Evolutionary conservation across 2,113 vertebrate genomes (phyloP).

Genomic region (Jaculus jaculus): DNA sequence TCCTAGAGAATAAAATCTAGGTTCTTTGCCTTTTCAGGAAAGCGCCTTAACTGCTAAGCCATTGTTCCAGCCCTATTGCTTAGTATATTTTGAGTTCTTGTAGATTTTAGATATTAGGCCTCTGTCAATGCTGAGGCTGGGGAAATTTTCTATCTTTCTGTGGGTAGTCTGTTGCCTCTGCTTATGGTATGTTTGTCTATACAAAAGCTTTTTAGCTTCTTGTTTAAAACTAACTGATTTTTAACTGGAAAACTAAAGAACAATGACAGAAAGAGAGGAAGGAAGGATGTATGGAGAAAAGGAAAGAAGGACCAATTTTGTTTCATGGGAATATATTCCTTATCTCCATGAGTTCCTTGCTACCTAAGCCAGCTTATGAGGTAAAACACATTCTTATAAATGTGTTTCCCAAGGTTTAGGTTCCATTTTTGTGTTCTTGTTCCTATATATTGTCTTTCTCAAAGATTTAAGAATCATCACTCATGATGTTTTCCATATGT

Average conservation of each 20-base stretch:
- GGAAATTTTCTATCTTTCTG: too few species aligned
- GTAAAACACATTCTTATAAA: not conserved
- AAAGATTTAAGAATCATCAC: constrained; percentile 7
- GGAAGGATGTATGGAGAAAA: not conserved
- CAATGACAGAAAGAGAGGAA: too few species aligned
- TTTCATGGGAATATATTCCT: not conserved
- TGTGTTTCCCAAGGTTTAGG: not conserved
- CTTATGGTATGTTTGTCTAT: too few species aligned
- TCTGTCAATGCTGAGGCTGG: too few species aligned
- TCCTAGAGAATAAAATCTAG: too few species aligned
- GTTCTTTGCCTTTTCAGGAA: too few species aligned
- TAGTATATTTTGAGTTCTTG: too few species aligned
- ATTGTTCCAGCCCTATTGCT: too few species aligned
- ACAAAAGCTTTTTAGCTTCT: not conserved
- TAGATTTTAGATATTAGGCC: too few species aligned
- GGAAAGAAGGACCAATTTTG: not conserved
- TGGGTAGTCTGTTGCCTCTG: too few species aligned
- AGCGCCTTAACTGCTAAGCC: too few species aligned
- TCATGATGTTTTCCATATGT: not conserved
- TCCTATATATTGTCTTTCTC: not conserved
- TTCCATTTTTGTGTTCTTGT: not conserved
- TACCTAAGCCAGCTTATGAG: not conserved
- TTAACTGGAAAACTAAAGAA: not conserved
- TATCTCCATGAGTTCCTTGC: not conserved
- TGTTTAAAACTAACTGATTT: not conserved